Evolutionary conservation across 2,888 invertebrate genomes (phyloP), one percentile per base, ranked within the genome.

Genomic region (Aspidapion aeneum): DNA sequence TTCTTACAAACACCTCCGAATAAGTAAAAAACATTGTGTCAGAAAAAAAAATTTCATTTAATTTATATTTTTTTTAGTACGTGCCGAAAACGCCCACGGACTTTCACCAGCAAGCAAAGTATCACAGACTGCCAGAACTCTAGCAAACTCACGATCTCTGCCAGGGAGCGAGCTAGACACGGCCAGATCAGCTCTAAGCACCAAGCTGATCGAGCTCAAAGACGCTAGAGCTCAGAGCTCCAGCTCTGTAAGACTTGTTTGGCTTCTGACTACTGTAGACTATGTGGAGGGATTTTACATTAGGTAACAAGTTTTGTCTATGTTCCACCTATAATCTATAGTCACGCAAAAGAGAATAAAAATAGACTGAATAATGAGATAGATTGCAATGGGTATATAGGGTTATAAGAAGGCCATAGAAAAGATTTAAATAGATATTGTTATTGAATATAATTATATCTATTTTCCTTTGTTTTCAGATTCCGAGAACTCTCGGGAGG

Each of bases 41-140:
- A 35, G n/a, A n/a, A 35, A 7, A 12, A 7, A 35, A 7, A 35
- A 35, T 35, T 35, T 35, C 35, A 35, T 12, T 35, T 35, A 3
- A 35, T 35, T 35, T 12, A 12, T 50, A 9, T 49, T 48, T 35
- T 51, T 61, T 64, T 18, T 94, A 65, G 90, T 96, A 49, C 85
- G 91, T 60, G 94, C 94, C 0, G 91, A 93, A 81, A 96, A 94
- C 78, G 86, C 88, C 12, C 90, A 94, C 75, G 95, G 95, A 12
- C 82, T 93, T 55, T 92, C 94, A 1, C 85, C 89, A 51, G 94
- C 95, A 1, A 93, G 93, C 72, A 85, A 86, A 16, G 80, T 90
- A 22, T 93, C 93, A 18, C 86, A 87, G 68, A 82, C 86, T 16
- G 87, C 90, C 21, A 86, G 87, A 70, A 93, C 93, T 5, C 80